phyloP scores from a whole-genome alignment of 2,797 vertebrate species.

The Coregonus ussuriensis region DNA sequence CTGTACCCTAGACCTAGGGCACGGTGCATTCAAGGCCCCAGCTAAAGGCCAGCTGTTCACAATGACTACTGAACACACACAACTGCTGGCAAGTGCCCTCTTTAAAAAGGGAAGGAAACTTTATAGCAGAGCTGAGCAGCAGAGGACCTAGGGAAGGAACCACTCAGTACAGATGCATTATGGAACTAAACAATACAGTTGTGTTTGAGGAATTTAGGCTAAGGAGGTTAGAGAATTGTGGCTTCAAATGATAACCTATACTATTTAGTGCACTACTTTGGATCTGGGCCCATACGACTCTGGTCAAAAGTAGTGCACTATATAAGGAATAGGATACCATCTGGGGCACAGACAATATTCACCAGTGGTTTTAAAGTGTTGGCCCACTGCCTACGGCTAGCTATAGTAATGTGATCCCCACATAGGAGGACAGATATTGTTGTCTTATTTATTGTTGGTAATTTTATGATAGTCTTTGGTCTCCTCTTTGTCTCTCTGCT shows the following conservation, averaged over 20 bases:
- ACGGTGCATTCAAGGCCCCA: slow-evolving; percentile 11
- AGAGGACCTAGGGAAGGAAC: slow-evolving; percentile 10
- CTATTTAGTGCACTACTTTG: no score
- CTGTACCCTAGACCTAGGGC: slow-evolving; percentile 4
- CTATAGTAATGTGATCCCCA: background rate
- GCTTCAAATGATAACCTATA: no score
- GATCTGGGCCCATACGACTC: no score
- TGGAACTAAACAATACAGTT: background rate
- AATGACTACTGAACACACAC: background rate
- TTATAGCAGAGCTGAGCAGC: background rate
- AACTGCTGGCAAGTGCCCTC: slow-evolving; percentile 10
- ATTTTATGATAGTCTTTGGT: slow-evolving; percentile 27
- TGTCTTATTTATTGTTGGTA: slow-evolving; percentile 22
- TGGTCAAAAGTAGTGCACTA: no score
- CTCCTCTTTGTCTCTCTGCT: background rate
- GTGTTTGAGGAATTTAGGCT: no score
- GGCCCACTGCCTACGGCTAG: background rate
- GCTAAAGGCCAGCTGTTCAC: slow-evolving; percentile 32
- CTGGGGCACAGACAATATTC: no score
- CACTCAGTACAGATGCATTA: background rate
- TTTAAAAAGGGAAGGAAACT: slow-evolving; percentile 25
- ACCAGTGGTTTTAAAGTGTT: no score
- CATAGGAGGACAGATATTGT: slow-evolving; percentile 23
- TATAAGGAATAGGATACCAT: no score
- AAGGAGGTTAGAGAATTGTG: slow-evolving; percentile 1